Evolutionary conservation across 2,113 vertebrate species (phyloP).

Genomic region (Vulpes ferrilata): DNA sequence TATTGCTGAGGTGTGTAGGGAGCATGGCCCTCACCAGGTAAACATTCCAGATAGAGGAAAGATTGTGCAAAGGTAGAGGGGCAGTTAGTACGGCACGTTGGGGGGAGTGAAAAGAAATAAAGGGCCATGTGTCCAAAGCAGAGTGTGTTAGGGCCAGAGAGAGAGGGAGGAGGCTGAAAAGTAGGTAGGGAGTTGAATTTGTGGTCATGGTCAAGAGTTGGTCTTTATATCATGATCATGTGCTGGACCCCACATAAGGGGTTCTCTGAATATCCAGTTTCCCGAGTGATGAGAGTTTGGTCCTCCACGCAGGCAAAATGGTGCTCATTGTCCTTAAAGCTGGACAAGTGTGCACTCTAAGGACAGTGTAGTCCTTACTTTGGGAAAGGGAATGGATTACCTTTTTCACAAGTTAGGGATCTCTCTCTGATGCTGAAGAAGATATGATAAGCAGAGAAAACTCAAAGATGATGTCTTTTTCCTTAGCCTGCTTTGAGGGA

Average conservation of each 20-base stretch:
- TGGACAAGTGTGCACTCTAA: too few relatives aligned
- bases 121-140: background rate
- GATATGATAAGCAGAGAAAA: background rate
- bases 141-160: background rate
- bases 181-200: background rate
- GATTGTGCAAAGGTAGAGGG: background rate
- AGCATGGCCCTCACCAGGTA: background rate
- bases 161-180: background rate
- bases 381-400: background rate
- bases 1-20: background rate
- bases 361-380: too few relatives aligned
- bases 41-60: background rate
- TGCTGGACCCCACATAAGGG: background rate
- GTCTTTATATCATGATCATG: background rate
- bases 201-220: background rate
- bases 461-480: background rate
- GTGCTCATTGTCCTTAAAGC: fast-evolving
- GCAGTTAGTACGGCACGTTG: background rate
- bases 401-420: background rate
- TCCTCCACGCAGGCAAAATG: background rate
- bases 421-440: background rate
- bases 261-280: background rate
- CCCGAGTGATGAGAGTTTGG: background rate
- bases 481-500: background rate
- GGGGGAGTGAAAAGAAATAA: background rate